Evolutionary conservation across 2,888 invertebrate species (phyloP).

Genomic region (Cheilosia scutellata): DNA sequence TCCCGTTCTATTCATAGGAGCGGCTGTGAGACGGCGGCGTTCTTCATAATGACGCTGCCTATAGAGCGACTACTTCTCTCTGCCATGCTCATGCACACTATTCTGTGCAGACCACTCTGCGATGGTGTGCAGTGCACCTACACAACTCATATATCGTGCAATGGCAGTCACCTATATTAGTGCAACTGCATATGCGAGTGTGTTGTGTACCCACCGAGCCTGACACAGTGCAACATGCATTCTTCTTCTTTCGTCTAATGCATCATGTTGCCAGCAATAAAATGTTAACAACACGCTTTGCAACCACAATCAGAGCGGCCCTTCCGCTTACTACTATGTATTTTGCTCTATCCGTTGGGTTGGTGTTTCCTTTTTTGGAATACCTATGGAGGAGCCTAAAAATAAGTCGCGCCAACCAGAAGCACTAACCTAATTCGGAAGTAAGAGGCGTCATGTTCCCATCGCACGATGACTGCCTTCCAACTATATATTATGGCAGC

Average conservation of each 20-base stretch:
- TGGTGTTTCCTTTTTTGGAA: constrained; percentile 33
- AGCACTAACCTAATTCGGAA: constrained; percentile 46
- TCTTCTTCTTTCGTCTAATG: constrained; percentile 44
- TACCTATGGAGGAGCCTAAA: constrained; percentile 30
- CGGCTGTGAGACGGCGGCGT: constrained; percentile 46
- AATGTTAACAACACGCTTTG: constrained; percentile 1
- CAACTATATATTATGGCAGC: constrained; percentile 51
- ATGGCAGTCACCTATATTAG: constrained; percentile 25
- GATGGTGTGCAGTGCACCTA: constrained; percentile 20
- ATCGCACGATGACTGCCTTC: constrained; percentile 21
- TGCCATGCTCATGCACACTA: constrained; percentile 65
- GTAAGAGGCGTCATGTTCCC: constrained; percentile 59
- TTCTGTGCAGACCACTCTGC: constrained; percentile 35
- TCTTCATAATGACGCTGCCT: constrained; percentile 11
- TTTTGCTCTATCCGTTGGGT: not conserved
- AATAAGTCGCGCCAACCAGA: constrained; percentile 46
- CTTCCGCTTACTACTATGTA: constrained; percentile 31
- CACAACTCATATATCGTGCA: constrained; percentile 15
- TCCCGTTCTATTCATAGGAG: constrained; percentile 74
- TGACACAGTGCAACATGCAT: constrained; percentile 57
- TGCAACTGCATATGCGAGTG: constrained; percentile 44
- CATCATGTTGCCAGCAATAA: constrained; percentile 69
- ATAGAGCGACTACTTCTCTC: constrained; percentile 39
- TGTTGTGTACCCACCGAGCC: not conserved
- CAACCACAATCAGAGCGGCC: constrained; percentile 13